A percentile compares a stretch with the other conserved stretches of the same genome.
Conservation (phyloP, 2,797 vertebrate genomes). For the Emys orbicularis region DNA sequence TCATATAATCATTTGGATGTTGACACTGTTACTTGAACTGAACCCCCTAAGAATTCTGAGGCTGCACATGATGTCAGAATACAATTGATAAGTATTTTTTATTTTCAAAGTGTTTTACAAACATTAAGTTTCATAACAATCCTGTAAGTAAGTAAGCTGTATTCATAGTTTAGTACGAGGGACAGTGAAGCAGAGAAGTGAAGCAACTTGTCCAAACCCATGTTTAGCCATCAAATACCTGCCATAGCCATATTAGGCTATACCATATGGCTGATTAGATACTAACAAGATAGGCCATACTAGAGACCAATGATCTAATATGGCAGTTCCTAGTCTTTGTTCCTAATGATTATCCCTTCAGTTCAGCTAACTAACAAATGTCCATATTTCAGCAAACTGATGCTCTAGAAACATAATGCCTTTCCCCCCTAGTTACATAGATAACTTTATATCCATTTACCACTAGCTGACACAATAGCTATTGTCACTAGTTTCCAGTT, state of each 20-base stretch:
- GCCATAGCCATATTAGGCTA: neutral
- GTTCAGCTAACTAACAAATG: neutral
- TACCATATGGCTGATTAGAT: neutral
- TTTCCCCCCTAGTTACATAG: neutral
- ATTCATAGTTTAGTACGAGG: neutral
- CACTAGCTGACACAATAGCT: fast-evolving
- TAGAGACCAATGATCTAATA: neutral
- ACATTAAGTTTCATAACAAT: neutral
- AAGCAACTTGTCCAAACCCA: neutral
- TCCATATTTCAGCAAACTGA: neutral
- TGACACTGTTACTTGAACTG: neutral
- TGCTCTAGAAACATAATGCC: neutral
- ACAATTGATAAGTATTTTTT: neutral
- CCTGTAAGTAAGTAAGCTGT: neutral
- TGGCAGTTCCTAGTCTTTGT: neutral
- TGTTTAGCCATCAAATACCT: neutral
- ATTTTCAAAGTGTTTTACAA: neutral
- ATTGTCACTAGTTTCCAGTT: neutral
- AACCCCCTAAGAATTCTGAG: neutral
- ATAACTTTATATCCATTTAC: neutral
- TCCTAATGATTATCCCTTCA: neutral
- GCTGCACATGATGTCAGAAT: neutral
- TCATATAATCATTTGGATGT: neutral
- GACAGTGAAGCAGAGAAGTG: neutral
- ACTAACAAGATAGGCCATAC: neutral